phyloP scores from a whole-genome alignment of 30 jellyfish, hydroid and myxozoan species.

The Phacellophora camtschatica region DNA sequence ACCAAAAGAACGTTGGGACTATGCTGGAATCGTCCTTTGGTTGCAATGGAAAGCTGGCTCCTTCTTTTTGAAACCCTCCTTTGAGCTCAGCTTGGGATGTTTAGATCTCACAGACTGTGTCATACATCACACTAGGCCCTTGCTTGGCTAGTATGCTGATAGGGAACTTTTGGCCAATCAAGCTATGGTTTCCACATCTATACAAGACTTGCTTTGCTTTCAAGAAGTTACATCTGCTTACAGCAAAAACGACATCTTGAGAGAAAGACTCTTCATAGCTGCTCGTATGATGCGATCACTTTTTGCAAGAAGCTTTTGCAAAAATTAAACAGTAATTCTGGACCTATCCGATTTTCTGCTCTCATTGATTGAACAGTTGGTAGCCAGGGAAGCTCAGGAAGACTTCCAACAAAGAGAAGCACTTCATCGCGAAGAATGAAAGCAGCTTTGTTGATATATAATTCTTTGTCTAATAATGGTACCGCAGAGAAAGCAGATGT shows the following conservation, averaged over 20 bases:
- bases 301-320: not conserved
- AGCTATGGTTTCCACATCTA: constrained; percentile 2
- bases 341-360: not conserved
- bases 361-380: not conserved
- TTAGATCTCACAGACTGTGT: not conserved
- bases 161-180: constrained; percentile 5
- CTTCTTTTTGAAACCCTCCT: not conserved
- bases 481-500: constrained; percentile 7
- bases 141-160: not conserved
- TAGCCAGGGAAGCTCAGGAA: constrained; percentile 7
- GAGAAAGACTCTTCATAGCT: not conserved
- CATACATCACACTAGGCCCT: constrained; percentile 6
- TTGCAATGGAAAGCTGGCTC: not conserved
- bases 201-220: not conserved
- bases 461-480: constrained; percentile 4
- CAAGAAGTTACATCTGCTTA: constrained; percentile 1
- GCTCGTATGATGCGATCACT: not conserved
- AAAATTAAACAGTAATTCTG: not conserved
- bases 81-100: constrained; percentile 18
- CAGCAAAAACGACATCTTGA: not conserved
- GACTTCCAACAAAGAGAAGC: not conserved
- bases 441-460: not conserved
- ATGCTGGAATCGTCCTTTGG: not conserved
- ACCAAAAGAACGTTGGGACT: constrained; percentile 23
- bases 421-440: not conserved